Evolutionary conservation across 1,140 invertebrate genomes (phyloP), one percentile per base, ranked within the genome.

Genomic region (Carposina sasakii): DNA sequence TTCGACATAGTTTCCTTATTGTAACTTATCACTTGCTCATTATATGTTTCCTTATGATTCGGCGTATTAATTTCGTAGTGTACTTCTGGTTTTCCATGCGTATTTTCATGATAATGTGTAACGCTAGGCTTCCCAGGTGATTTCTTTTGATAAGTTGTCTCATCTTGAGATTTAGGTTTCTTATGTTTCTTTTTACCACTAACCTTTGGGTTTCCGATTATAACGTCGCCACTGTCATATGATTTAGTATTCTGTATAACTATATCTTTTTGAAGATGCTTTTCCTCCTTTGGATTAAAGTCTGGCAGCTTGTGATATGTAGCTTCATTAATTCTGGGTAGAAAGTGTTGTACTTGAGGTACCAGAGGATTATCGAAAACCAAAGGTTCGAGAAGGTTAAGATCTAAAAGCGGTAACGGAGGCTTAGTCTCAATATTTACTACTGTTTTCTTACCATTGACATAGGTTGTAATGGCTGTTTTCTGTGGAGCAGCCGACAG

Each of bases 271-370:
- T 73, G 57, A 28, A 75, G 57, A 42, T 71, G 63, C 41, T 75
- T 76, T 4, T 47, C 41, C 28, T 59, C 57, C 21, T 67, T 47
- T 1, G 63, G 41, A 47, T 74, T 59, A n/a, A 43, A 30, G 36
- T 60, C 37, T 3, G 71, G 69, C 1, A 79, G 49, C 47, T 70
- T 72, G 16, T 71, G 54, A 45, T 77, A 81, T 1, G 59, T 76
- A n/a, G 66, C 68, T 33, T 67, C 56, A 57, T 67, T 67, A 24
- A 83, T 75, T 63, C 64, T 70, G 5, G 79, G 79, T 28, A 83
- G 67, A 50, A 69, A 83, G 47, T 83, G 79, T 58, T 81, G 77
- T 26, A 81, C 71, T 68, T 83, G 79, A 8, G 79, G 76, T 10
- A 81, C 77, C 13, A 83, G 48, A n/a, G 79, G 79, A 62, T 83